Conservation (phyloP, 2,113 vertebrate species). For the Corythornis madagascariensis region DNA sequence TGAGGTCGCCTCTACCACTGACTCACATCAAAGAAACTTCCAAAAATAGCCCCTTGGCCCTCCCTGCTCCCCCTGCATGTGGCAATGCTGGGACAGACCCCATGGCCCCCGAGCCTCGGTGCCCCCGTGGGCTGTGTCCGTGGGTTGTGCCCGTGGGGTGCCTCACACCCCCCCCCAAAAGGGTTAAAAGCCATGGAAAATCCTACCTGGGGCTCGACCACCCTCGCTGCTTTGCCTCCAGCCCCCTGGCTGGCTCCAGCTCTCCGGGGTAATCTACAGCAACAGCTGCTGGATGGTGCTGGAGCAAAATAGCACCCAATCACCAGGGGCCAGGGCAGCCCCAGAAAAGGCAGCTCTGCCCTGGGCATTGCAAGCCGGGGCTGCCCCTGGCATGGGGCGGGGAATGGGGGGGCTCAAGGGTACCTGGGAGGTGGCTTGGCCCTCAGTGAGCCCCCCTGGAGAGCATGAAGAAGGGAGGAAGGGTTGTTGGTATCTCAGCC, state of each 20-base stretch:
- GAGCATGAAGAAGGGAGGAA: neutral
- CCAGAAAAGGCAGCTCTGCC: neutral
- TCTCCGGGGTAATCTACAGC: conserved; percentile 51
- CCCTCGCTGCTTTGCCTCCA: neutral
- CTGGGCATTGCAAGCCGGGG: neutral
- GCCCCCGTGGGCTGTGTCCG: neutral
- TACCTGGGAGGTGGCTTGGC: rapidly evolving
- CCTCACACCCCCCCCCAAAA: rapidly evolving
- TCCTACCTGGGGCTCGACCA: neutral
- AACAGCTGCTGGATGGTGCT: conserved; percentile 65
- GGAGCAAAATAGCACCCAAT: conserved; percentile 74
- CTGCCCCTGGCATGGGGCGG: neutral
- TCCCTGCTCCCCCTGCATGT: neutral
- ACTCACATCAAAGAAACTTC: conserved; percentile 50
- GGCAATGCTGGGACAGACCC: neutral
- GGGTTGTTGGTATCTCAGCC: rapidly evolving
- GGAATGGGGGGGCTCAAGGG: neutral
- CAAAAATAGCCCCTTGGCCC: conserved; percentile 23
- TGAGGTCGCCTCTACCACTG: neutral
- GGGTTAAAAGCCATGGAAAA: neutral
- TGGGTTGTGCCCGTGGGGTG: neutral
- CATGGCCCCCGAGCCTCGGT: rapidly evolving
- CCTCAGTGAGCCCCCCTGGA: rapidly evolving
- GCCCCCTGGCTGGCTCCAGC: neutral
- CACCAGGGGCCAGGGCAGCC: neutral